Evolutionary conservation across 2,888 invertebrate genomes (phyloP).

Genomic region (Tipula helvola): DNA sequence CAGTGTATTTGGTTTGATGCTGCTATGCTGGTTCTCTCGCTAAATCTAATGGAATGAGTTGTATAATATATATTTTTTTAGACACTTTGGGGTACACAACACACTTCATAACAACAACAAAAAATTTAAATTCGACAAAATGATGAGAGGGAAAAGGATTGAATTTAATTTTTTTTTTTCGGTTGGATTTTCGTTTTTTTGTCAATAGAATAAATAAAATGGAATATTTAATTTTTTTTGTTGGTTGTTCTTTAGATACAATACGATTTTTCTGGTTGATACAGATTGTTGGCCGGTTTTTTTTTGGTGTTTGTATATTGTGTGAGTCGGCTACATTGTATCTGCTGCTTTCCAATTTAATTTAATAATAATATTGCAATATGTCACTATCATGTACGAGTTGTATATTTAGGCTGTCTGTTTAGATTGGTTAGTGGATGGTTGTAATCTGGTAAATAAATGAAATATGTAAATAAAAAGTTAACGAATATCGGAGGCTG

Average conservation of each 20-base stretch:
- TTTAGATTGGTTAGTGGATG: background rate
- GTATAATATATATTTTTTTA: background rate
- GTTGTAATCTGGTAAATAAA: background rate
- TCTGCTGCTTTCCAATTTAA: background rate
- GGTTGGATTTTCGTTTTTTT: background rate
- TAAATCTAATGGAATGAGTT: background rate
- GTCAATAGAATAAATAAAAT: background rate
- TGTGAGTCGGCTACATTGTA: background rate
- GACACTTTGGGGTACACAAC: background rate
- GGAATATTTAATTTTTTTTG: background rate
- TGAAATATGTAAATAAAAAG: background rate
- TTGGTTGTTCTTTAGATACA: background rate
- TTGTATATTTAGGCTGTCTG: background rate
- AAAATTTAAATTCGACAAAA: background rate
- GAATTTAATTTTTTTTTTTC: background rate
- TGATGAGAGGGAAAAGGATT: background rate
- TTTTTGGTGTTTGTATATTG: background rate
- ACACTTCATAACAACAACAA: background rate
- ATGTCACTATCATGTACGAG: background rate
- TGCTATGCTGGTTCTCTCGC: background rate
- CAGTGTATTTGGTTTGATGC: background rate
- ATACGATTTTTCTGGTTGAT: background rate
- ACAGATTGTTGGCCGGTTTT: background rate
- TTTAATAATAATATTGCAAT: background rate
- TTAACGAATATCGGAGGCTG: background rate